A percentile compares a stretch with the other conserved stretches of the same genome.
phyloP scores from a whole-genome alignment of 2,797 vertebrate species.

The Hephaestus fuliginosus region DNA sequence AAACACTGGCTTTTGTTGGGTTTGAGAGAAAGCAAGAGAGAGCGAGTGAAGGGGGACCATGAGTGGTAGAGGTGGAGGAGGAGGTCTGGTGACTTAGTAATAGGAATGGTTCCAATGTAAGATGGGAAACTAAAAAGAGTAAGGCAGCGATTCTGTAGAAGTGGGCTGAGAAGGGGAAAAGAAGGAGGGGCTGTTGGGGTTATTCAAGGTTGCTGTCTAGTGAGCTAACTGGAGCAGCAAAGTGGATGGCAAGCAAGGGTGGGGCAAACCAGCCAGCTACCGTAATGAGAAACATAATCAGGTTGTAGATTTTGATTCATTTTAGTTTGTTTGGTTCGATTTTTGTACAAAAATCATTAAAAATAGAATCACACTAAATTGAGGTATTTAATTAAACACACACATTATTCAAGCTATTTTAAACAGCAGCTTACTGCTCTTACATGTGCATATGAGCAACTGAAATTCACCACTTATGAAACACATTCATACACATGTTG shows the following conservation, averaged over 20 bases:
- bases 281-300: slow-evolving; percentile 16
- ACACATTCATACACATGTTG: background rate
- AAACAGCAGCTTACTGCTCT: background rate
- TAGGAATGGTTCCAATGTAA: slow-evolving; percentile 61
- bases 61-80: slow-evolving; percentile 41
- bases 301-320: background rate
- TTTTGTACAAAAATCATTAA: background rate
- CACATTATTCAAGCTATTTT: background rate
- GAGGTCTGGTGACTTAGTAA: slow-evolving; percentile 50
- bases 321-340: background rate
- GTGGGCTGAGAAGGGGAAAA: slow-evolving; percentile 20
- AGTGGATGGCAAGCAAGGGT: slow-evolving; percentile 31
- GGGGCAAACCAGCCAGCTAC: slow-evolving; percentile 18
- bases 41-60: background rate
- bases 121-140: slow-evolving; percentile 47
- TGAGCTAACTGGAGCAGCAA: slow-evolving; percentile 46
- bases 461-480: background rate
- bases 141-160: slow-evolving; percentile 42
- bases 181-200: slow-evolving; percentile 41
- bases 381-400: background rate
- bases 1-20: slow-evolving; percentile 69
- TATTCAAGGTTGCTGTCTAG: slow-evolving; percentile 52
- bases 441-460: background rate
- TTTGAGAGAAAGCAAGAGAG: slow-evolving; percentile 37
- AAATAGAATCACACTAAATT: background rate